Evolutionary conservation across 2,113 vertebrate genomes (phyloP).

Genomic region (Elephas maximus): DNA sequence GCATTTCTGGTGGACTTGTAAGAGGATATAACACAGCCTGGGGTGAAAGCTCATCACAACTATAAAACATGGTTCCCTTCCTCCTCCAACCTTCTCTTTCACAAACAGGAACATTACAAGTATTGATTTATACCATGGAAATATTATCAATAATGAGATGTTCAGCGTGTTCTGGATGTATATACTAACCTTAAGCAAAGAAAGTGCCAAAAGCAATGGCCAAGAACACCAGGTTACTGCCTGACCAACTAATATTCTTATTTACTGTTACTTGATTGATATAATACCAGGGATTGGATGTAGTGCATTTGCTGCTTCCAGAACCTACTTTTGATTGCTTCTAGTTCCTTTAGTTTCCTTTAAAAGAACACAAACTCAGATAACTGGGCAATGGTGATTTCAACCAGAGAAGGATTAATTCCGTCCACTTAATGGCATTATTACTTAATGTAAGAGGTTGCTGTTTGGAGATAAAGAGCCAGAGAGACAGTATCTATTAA

Average conservation of each 20-base stretch:
- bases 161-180: neutral
- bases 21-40: neutral
- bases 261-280: slow-evolving; percentile 29
- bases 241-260: neutral
- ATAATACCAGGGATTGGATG: neutral
- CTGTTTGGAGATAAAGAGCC: neutral
- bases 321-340: slow-evolving; percentile 6
- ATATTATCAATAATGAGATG: slow-evolving; percentile 4
- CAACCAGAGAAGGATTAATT: slow-evolving; percentile 21
- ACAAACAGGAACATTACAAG: neutral
- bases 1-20: neutral
- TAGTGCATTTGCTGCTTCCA: slow-evolving; percentile 24
- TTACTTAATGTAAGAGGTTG: slow-evolving; percentile 15
- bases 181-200: slow-evolving; percentile 30
- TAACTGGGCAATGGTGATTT: slow-evolving; percentile 13
- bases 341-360: slow-evolving; percentile 30
- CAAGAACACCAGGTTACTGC: slow-evolving; percentile 39
- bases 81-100: slow-evolving; percentile 2
- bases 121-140: slow-evolving; percentile 38
- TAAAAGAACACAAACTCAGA: slow-evolving; percentile 23
- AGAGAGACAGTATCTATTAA: neutral
- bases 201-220: slow-evolving; percentile 46
- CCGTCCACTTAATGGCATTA: slow-evolving; percentile 27
- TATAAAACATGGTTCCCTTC: neutral
- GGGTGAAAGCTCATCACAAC: neutral